These are phyloP conservation scores for Rotaria socialis DNA, from an alignment of 2,888 invertebrate genomes.

Conservation along the genomic window DNA sequence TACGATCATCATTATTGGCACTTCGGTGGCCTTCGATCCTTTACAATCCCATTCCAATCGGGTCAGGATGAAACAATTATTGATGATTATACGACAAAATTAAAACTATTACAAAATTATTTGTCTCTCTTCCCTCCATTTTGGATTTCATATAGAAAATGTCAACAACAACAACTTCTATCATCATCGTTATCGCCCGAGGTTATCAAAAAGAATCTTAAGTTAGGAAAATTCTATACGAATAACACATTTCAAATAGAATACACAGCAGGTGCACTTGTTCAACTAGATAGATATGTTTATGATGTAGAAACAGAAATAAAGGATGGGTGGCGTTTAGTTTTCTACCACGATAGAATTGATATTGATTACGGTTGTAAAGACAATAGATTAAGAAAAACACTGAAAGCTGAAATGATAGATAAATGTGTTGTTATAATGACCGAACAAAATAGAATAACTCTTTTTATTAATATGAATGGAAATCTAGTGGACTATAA, in stretches of 20 bases:
- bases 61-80: not conserved
- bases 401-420: not conserved
- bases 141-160: not conserved
- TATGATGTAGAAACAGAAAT: not conserved
- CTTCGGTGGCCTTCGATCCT: not conserved
- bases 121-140: not conserved
- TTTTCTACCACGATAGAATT: constrained; percentile 18
- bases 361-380: not conserved
- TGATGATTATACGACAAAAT: not conserved
- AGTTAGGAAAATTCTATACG: not conserved
- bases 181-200: not conserved
- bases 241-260: not conserved
- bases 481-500: not conserved
- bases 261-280: not conserved
- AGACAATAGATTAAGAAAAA: not conserved
- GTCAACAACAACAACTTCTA: not conserved
- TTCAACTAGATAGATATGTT: not conserved
- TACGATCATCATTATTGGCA: not conserved
- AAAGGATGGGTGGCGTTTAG: not conserved
- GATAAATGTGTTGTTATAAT: constrained; percentile 22
- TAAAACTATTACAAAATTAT: not conserved
- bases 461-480: not conserved
- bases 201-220: not conserved
- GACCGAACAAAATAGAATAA: not conserved
- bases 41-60: not conserved